Evolutionary conservation across 2,113 vertebrate species (phyloP), one percentile per base, ranked within the genome.

Genomic region (Lepisosteus osseus): DNA sequence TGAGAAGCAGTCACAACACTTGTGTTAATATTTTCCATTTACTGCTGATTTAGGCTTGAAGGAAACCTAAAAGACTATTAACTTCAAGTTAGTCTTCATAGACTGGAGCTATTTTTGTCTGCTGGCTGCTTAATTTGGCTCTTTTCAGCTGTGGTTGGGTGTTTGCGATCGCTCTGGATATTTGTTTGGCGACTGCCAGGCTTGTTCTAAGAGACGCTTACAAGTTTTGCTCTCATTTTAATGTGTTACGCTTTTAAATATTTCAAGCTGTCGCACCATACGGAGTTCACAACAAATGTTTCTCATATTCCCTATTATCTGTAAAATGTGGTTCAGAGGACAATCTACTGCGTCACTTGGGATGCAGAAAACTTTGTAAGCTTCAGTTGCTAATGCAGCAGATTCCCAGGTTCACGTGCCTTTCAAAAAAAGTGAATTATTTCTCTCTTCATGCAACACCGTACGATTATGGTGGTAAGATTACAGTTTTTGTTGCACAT

Each of bases 351-450:
- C 11, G 7, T 13, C 14, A 57, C 11, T 29, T 54, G 69, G 57
- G 68, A 43, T 42, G 65, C 55, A 73, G 8, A 62, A 51, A 6
- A 51, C 9, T 51, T 9, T 51, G 47, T 5, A 5, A 1, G 47
- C 47, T 6, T 9, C n/a, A 42, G 43, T 15, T 66, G 64, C 72
- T 51, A 63, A 65, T 55, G 42, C 66, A 71, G 69, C 76, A 77
- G 17, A 74, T 71, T 74, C 69, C 8, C 73, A 45, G n/a, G 17
- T 64, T 78, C 45, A 64, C 56, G 66, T 64, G 75, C 43, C 47
- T 5, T 51, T 51, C 1, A 56, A 62, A 29, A 29, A 29, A 67
- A 56, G 29, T 72, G 67, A 75, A 78, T 67, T 78, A 78, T 78
- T 78, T 42, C 75, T 66, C 29, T 47, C 69, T 57, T 42, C 56